phyloP scores from a whole-genome alignment of 2,113 vertebrate species.

The Thymallus thymallus region DNA sequence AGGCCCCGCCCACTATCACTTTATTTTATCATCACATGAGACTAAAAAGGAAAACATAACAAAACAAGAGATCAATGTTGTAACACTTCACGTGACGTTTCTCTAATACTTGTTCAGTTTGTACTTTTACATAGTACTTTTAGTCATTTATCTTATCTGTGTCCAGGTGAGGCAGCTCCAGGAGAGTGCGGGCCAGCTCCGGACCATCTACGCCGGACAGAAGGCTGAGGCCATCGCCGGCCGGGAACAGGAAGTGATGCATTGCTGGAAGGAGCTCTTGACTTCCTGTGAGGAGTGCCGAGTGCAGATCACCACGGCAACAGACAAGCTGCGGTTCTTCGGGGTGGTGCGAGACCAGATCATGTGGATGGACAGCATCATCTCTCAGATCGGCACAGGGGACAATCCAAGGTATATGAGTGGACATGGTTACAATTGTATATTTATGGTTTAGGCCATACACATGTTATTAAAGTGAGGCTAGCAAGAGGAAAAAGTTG shows the following conservation, averaged over 20 bases:
- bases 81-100: too few species aligned
- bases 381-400: constrained; percentile 85
- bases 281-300: constrained; percentile 87
- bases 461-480: too few species aligned
- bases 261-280: constrained; percentile 90
- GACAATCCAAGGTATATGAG: constrained; percentile 88
- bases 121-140: too few species aligned
- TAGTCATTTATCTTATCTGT: not conserved
- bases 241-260: constrained; percentile 87
- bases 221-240: constrained; percentile 88
- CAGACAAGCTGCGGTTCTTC: constrained; percentile 88
- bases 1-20: not conserved
- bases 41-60: too few species aligned
- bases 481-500: too few species aligned
- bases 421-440: not conserved
- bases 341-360: constrained; percentile 83
- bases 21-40: too few species aligned
- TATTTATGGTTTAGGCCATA: too few species aligned
- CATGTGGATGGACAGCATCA: constrained; percentile 90
- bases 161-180: constrained; percentile 88
- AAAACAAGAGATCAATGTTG: too few species aligned
- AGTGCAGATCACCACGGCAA: constrained; percentile 86
- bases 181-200: constrained; percentile 88
- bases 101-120: too few species aligned
- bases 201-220: constrained; percentile 92